phyloP scores from a whole-genome alignment of 2,113 vertebrate genomes.

The Dicaeum eximium region DNA sequence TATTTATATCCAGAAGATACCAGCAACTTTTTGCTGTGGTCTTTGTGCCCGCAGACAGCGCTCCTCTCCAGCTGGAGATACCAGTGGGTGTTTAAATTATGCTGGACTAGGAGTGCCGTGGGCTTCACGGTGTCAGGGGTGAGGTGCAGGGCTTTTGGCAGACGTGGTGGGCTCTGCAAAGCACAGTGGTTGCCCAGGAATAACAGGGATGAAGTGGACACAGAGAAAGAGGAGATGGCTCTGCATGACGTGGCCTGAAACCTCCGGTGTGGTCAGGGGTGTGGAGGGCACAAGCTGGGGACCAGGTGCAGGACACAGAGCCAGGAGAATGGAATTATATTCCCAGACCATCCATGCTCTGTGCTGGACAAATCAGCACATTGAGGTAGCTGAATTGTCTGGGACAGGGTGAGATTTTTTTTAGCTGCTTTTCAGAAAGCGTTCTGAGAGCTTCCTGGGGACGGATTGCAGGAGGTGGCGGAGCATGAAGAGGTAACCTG shows the following conservation, averaged over 20 bases:
- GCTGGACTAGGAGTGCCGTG: accelerated
- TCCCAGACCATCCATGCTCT: accelerated
- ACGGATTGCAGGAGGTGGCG: background rate
- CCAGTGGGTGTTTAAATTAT: accelerated
- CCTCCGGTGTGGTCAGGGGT: background rate
- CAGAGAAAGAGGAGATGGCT: accelerated
- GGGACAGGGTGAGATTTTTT: background rate
- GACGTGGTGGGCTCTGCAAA: accelerated
- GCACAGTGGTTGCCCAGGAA: background rate
- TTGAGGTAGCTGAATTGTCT: background rate
- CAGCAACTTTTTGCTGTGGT: background rate
- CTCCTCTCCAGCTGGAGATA: background rate
- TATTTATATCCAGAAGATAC: background rate
- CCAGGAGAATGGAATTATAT: background rate
- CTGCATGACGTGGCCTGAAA: accelerated
- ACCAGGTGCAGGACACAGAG: accelerated
- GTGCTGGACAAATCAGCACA: background rate
- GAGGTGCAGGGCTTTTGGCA: background rate
- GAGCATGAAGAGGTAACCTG: background rate
- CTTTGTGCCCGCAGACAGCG: background rate
- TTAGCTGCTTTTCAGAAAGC: background rate
- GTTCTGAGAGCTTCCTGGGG: accelerated
- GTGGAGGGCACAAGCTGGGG: accelerated
- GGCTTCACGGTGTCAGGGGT: background rate
- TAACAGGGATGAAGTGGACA: accelerated